Base-by-base conservation (phyloP, 2,888 invertebrate species). In the Phaedon cochleariae region DNA sequence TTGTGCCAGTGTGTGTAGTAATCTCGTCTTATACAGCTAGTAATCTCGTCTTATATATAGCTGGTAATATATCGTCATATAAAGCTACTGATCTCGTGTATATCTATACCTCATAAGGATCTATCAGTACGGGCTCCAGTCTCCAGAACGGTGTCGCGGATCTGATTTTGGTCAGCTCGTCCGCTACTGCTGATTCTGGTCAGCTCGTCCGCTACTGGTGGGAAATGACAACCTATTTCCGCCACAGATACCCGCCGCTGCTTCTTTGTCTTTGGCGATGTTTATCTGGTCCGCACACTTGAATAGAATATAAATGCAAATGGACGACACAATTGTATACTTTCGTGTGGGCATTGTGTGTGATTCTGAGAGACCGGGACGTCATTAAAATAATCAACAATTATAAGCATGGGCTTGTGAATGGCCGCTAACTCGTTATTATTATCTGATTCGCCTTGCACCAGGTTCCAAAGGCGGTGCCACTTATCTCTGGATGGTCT, bases 261-360 rank as follows among this genome's bases (percentile, higher is more conserved):
- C 41, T 2, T 77, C 77, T 78, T 63, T 69, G 70, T 74, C 80
- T 81, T 80, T 77, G 79, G 78, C 75, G 82, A 82, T 82, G 81
- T 79, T 81, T 81, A 82, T 82, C 82, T 79, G 78, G 76, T 79
- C 72, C 74, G 79, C 75, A 79, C 80, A 81, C 81, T 80, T 78
- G 80, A 80, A 81, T 81, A 79, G 82, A 82, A 82, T 82, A 81
- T 81, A 83, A 82, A 83, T 83, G 82, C 82, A 83, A 83, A 83
- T 82, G 82, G 80, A 77, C 77, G 79, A 79, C 80, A 81, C 81
- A 82, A 82, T 81, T 82, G 81, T 81, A 79, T 81, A 79, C 80
- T 78, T 81, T 81, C 80, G 82, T 82, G 81, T 79, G 80, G 80
- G 80, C 78, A 80, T 80, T 80, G 76, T 80, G 76, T 67, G 80